A percentile compares a stretch with the other conserved stretches of the same genome.
phyloP scores from a whole-genome alignment of 2,797 vertebrate genomes.

The Enteromius anoplus region DNA sequence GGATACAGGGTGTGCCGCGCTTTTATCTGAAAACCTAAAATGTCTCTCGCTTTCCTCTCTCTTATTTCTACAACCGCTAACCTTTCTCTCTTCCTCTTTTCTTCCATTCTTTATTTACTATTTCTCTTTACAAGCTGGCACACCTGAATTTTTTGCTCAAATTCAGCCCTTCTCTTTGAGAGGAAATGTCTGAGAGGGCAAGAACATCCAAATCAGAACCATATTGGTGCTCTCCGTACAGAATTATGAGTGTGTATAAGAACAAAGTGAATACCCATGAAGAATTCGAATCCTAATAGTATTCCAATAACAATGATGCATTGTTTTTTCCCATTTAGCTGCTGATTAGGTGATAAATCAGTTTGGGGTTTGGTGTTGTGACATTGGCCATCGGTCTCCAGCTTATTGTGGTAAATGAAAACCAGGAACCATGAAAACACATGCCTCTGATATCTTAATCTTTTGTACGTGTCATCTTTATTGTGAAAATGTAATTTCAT shows the following conservation, averaged over 20 bases:
- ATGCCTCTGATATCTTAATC: background rate
- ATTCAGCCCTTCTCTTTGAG: background rate
- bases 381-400: slow-evolving; percentile 61
- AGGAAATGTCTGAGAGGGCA: slow-evolving; percentile 35
- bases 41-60: slow-evolving; percentile 28
- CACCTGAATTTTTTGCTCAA: slow-evolving; percentile 78
- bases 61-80: slow-evolving; percentile 34
- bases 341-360: slow-evolving; percentile 79
- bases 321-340: slow-evolving; percentile 61
- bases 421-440: slow-evolving; percentile 15
- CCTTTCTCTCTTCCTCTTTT: slow-evolving; percentile 37
- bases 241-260: slow-evolving; percentile 53
- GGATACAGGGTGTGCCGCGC: slow-evolving; percentile 86
- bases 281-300: slow-evolving; percentile 2
- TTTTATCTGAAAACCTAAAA: slow-evolving; percentile 84
- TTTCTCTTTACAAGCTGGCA: slow-evolving; percentile 74
- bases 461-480: slow-evolving; percentile 15
- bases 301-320: slow-evolving; percentile 26
- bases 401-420: slow-evolving; percentile 28
- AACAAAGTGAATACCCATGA: slow-evolving; percentile 8
- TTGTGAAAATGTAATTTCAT: background rate
- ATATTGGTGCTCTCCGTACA: slow-evolving; percentile 67
- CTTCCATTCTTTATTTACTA: slow-evolving; percentile 24
- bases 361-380: slow-evolving; percentile 71
- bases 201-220: slow-evolving; percentile 85